Conservation (phyloP, 2,888 invertebrate genomes). For the Noctua pronuba region DNA sequence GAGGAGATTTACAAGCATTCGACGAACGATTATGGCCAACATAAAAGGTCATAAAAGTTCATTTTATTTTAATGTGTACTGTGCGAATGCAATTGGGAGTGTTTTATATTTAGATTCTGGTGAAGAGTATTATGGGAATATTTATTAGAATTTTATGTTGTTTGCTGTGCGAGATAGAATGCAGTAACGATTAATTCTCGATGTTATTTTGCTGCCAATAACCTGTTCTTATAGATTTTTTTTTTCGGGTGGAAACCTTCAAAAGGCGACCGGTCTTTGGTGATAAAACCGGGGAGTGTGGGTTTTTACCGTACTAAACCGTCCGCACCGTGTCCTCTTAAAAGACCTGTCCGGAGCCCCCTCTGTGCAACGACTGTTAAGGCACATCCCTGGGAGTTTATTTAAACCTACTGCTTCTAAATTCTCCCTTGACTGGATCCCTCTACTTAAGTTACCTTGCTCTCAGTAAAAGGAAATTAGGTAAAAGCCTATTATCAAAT, state of each 20-base stretch:
- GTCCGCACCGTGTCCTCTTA: too few relatives aligned
- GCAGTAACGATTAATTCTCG: slow-evolving; percentile 1
- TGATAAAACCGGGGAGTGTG: too few relatives aligned
- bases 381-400: too few relatives aligned
- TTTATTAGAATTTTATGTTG: slow-evolving; percentile 11
- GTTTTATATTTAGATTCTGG: slow-evolving; percentile 45
- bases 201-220: slow-evolving; percentile 9
- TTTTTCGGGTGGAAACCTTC: too few relatives aligned
- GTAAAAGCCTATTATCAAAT: background rate
- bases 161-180: background rate
- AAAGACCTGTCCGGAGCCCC: too few relatives aligned
- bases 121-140: background rate
- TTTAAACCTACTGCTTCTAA: background rate
- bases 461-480: background rate
- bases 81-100: slow-evolving; percentile 55
- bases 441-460: background rate
- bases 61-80: slow-evolving; percentile 66
- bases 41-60: slow-evolving; percentile 71
- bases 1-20: slow-evolving; percentile 71
- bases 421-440: background rate
- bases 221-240: background rate
- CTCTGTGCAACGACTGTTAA: too few relatives aligned
- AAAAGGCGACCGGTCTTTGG: too few relatives aligned
- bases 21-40: slow-evolving; percentile 63
- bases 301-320: too few relatives aligned